phyloP scores from a whole-genome alignment of 2,888 invertebrate genomes.

The Cinara cedri region DNA sequence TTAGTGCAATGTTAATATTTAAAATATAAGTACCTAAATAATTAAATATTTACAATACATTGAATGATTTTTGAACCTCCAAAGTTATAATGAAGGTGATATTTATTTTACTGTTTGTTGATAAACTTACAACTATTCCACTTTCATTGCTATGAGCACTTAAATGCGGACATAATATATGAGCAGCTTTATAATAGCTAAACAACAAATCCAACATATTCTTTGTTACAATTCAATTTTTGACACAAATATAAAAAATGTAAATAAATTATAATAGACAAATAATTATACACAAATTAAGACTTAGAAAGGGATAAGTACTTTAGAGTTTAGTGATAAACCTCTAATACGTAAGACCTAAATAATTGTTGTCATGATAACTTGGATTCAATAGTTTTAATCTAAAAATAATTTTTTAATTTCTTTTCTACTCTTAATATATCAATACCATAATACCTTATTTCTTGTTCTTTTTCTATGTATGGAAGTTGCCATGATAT shows the following conservation, averaged over 20 bases:
- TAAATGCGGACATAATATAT: constrained; percentile 41
- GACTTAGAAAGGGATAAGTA: too few species aligned
- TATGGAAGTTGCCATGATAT: constrained; percentile 82
- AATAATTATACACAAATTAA: too few species aligned
- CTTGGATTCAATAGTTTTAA: background rate
- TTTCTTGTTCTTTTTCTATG: constrained; percentile 63
- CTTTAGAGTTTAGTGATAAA: too few species aligned
- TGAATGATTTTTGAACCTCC: constrained; percentile 69
- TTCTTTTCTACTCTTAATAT: background rate
- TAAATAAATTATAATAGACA: too few species aligned
- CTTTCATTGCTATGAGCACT: constrained; percentile 61
- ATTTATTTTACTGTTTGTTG: constrained; percentile 69
- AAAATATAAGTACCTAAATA: constrained; percentile 22
- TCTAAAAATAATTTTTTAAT: background rate
- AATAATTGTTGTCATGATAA: too few species aligned
- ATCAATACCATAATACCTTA: constrained; percentile 57
- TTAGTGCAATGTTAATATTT: background rate
- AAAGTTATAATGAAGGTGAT: constrained; percentile 70
- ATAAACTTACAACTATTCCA: constrained; percentile 72
- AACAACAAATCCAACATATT: background rate
- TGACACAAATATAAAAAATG: too few species aligned
- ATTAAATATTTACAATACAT: constrained; percentile 63
- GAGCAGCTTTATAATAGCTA: constrained; percentile 46
- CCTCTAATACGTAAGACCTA: background rate
- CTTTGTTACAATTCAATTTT: background rate